phyloP scores from a whole-genome alignment of 2,797 vertebrate genomes.

The Sebastes oblongus region DNA sequence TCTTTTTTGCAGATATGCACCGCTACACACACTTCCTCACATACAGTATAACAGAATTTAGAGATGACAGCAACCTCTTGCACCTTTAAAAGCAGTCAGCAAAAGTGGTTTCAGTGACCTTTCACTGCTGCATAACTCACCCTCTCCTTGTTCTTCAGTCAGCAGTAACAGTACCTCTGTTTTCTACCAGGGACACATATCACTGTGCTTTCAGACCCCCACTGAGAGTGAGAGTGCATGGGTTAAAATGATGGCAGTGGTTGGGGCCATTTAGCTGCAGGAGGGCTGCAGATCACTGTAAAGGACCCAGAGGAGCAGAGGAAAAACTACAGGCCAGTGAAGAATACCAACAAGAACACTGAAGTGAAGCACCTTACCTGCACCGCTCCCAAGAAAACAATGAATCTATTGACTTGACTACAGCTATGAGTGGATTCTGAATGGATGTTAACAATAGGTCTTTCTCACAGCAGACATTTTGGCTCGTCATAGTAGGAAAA shows the following conservation, averaged over 20 bases:
- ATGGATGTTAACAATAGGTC: too few species aligned
- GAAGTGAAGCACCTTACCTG: background rate
- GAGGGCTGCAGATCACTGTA: background rate
- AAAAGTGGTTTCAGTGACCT: background rate
- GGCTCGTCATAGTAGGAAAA: too few species aligned
- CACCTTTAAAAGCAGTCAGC: background rate
- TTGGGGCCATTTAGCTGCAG: background rate
- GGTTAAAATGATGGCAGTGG: background rate
- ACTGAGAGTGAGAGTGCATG: too few species aligned
- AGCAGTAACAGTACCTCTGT: background rate
- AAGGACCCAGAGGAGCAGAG: background rate
- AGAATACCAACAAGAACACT: background rate
- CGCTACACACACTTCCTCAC: background rate
- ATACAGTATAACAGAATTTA: background rate
- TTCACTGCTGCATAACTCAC: background rate
- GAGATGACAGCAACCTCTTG: background rate
- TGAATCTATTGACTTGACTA: background rate
- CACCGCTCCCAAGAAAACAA: background rate
- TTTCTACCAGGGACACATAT: background rate
- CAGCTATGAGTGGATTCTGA: background rate
- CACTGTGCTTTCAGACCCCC: too few species aligned
- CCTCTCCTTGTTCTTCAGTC: background rate
- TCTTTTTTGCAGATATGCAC: background rate
- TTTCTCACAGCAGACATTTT: rapidly evolving
- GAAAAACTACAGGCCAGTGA: background rate